Percentiles rank a stretch among this genome's conserved stretches.
Evolutionary conservation across 2,797 vertebrate genomes (phyloP).

Genomic region (Enteromius viviparus): DNA sequence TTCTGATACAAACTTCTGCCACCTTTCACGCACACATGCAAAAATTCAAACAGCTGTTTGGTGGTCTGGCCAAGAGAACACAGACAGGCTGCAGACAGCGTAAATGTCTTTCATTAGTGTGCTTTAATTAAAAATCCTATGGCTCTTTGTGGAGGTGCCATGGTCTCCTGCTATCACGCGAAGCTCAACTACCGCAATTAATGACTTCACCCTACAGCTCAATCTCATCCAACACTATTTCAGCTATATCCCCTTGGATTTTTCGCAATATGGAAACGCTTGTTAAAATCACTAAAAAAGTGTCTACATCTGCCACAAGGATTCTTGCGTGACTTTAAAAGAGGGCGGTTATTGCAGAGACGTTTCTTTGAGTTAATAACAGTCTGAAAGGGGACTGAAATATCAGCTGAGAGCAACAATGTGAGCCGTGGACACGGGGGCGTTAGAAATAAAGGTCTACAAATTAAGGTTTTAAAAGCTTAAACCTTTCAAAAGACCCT

Average conservation of each 20-base stretch:
- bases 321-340: not conserved
- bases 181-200: conserved; percentile 23
- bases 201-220: conserved; percentile 11
- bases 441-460: not conserved
- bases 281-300: conserved; percentile 21
- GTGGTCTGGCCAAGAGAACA: conserved; percentile 27
- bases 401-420: conserved; percentile 11
- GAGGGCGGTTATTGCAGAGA: conserved; percentile 5
- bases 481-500: not conserved
- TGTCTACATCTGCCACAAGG: not conserved
- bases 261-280: conserved; percentile 11
- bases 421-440: not conserved
- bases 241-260: not conserved
- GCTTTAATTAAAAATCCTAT: conserved; percentile 69
- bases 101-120: conserved; percentile 66
- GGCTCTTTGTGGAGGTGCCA: conserved; percentile 58
- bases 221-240: conserved; percentile 19
- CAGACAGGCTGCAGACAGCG: conserved; percentile 48
- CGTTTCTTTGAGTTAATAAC: conserved; percentile 11
- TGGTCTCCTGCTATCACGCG: conserved; percentile 27
- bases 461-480: conserved; percentile 8
- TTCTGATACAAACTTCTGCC: conserved; percentile 13
- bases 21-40: not conserved
- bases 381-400: not conserved
- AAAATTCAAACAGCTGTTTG: conserved; percentile 46